Conservation (phyloP, 1,140 invertebrate species). For the Pentalonia nigronervosa region DNA sequence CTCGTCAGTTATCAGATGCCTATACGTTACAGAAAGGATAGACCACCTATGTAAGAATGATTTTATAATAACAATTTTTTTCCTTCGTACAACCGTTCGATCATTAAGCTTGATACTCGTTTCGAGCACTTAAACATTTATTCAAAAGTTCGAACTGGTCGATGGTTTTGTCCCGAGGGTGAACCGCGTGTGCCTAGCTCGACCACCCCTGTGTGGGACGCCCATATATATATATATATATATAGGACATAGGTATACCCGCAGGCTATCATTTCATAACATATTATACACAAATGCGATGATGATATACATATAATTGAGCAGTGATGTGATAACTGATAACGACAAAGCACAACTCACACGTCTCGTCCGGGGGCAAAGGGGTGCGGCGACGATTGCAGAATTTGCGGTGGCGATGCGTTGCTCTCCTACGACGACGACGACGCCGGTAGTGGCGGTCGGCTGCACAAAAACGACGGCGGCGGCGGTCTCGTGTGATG, state of each 20-base stretch:
- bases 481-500: conserved; percentile 10
- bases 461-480: neutral
- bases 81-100: no score
- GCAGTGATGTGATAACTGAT: neutral
- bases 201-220: neutral
- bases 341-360: conserved; percentile 22
- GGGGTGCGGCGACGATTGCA: neutral
- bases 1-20: neutral
- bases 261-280: neutral
- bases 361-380: conserved; percentile 27
- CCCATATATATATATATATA: neutral
- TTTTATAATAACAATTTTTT: no score
- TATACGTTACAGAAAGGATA: no score
- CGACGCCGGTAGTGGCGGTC: neutral
- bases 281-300: neutral
- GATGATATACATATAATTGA: neutral
- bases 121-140: no score
- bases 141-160: neutral
- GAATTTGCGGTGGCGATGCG: neutral
- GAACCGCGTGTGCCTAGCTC: neutral
- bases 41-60: no score
- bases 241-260: no score
- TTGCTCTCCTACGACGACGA: conserved; percentile 10
- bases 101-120: no score
- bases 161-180: neutral